These are phyloP conservation scores for Gephyroberyx darwinii DNA, from an alignment of 2,797 vertebrate species.

Conservation along the genomic window DNA sequence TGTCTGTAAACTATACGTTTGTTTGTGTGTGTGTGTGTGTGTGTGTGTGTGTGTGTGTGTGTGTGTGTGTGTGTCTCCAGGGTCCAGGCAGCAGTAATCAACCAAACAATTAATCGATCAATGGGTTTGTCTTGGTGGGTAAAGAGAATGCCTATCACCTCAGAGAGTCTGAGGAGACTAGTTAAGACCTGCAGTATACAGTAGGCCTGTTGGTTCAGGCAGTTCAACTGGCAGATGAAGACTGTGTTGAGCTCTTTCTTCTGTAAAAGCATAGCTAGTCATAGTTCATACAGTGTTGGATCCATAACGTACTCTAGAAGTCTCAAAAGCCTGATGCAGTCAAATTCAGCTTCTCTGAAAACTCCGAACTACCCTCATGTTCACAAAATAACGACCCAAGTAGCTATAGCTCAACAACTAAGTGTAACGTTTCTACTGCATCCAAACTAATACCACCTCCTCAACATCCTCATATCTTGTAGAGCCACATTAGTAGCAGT, in stretches of 20 bases:
- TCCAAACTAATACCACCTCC: too few species aligned
- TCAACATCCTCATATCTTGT: too few species aligned
- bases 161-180: background rate
- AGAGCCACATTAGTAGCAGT: too few species aligned
- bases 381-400: too few species aligned
- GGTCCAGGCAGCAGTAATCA: constrained; percentile 32
- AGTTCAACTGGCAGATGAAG: background rate
- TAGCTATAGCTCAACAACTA: too few species aligned
- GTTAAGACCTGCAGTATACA: constrained; percentile 16
- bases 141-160: background rate
- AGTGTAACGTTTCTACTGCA: too few species aligned
- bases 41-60: background rate
- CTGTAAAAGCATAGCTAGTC: background rate
- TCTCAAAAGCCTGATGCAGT: too few species aligned
- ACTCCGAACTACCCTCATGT: too few species aligned
- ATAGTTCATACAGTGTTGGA: background rate
- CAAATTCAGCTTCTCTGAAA: too few species aligned
- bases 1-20: background rate
- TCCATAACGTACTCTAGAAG: background rate
- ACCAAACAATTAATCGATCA: constrained; percentile 21
- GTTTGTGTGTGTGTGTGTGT: background rate
- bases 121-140: constrained; percentile 26
- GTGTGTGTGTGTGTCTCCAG: background rate
- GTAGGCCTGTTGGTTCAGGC: background rate
- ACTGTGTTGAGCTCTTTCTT: background rate